A percentile compares a stretch with the other conserved stretches of the same genome.
phyloP scores from a whole-genome alignment of 2,888 invertebrate species.

The Synanthedon andrenaeformis region DNA sequence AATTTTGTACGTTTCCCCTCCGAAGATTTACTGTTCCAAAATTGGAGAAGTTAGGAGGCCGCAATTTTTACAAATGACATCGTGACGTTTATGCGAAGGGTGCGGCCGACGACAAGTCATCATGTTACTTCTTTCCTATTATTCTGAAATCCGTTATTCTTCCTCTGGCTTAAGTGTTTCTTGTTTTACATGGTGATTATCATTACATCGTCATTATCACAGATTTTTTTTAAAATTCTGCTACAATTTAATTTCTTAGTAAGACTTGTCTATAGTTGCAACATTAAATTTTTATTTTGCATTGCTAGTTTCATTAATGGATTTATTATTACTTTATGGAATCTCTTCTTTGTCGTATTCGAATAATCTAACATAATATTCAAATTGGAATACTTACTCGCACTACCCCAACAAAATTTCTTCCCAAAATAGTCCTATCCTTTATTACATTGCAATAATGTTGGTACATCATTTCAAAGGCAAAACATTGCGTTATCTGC shows the following conservation, averaged over 20 bases:
- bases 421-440: constrained; percentile 8
- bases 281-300: too few species aligned
- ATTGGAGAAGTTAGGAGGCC: constrained; percentile 63
- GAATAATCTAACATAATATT: too few species aligned
- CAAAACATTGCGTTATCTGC: constrained; percentile 47
- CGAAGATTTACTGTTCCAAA: constrained; percentile 33
- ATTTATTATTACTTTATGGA: too few species aligned
- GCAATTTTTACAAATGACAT: constrained; percentile 71
- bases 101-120: constrained; percentile 64
- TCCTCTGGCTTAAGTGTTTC: constrained; percentile 38
- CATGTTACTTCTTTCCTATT: constrained; percentile 67
- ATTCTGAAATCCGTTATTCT: constrained; percentile 48
- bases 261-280: too few species aligned
- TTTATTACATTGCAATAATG: constrained; percentile 32
- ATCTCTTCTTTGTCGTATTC: too few species aligned
- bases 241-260: neutral
- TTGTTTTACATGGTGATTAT: constrained; percentile 35
- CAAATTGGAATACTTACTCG: too few species aligned
- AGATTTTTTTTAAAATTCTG: neutral
- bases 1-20: constrained; percentile 17
- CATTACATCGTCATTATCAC: constrained; percentile 16
- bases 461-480: constrained; percentile 38
- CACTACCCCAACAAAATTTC: neutral
- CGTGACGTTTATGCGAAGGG: constrained; percentile 67
- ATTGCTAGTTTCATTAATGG: too few species aligned